phyloP scores from a whole-genome alignment of 1,140 invertebrate genomes.

The Temnothorax curvispinosus region DNA sequence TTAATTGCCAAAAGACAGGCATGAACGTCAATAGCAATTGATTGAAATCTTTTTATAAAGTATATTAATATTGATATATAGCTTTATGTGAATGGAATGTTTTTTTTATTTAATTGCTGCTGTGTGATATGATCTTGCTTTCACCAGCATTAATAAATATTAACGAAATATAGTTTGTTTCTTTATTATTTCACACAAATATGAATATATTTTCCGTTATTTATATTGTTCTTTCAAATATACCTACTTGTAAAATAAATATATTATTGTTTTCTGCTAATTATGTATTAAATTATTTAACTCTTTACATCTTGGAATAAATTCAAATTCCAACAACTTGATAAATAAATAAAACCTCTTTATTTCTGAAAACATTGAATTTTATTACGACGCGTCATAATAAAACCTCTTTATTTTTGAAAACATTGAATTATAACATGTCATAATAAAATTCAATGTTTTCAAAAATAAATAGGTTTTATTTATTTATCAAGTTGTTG shows the following conservation, averaged over 20 bases:
- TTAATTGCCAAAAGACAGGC: constrained; percentile 24
- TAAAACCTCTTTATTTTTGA: too few species aligned
- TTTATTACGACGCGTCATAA: too few species aligned
- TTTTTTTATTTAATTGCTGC: not conserved
- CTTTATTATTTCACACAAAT: not conserved
- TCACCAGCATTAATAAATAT: not conserved
- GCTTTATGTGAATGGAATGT: not conserved
- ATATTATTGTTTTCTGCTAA: not conserved
- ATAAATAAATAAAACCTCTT: too few species aligned
- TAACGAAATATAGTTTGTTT: not conserved
- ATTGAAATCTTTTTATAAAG: not conserved
- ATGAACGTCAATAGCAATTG: not conserved
- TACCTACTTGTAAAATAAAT: not conserved
- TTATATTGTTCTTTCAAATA: not conserved
- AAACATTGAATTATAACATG: too few species aligned
- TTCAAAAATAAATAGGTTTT: too few species aligned
- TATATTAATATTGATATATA: not conserved
- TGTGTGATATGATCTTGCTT: not conserved
- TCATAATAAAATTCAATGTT: too few species aligned
- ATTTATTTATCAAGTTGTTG: too few species aligned
- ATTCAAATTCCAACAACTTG: too few species aligned
- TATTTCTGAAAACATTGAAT: too few species aligned
- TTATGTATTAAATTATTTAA: not conserved
- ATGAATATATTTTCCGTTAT: not conserved
- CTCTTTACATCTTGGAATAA: too few species aligned